Evolutionary conservation across 2,888 invertebrate genomes (phyloP).

Genomic region (Laspeyria flexula): DNA sequence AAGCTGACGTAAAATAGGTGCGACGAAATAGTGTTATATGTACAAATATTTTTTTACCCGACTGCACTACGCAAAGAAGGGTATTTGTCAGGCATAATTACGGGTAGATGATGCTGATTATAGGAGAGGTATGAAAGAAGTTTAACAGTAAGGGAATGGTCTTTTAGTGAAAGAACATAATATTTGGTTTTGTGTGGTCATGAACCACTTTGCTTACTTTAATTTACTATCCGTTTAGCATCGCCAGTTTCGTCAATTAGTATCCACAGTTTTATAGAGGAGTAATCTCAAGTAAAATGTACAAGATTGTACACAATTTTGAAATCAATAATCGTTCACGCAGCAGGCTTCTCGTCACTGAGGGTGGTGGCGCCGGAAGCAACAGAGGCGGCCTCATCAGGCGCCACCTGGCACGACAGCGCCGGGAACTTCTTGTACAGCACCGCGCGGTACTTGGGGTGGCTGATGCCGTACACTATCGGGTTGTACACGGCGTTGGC

Average conservation of each 20-base stretch:
- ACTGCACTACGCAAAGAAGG: too few relatives aligned
- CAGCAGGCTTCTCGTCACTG: conserved; percentile 88
- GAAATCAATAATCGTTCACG: conserved; percentile 71
- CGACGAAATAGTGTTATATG: too few relatives aligned
- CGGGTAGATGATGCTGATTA: too few relatives aligned
- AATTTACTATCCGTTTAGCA: neutral
- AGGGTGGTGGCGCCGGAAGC: conserved; percentile 89
- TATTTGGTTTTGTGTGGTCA: neutral
- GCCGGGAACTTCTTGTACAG: conserved; percentile 92
- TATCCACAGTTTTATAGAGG: too few relatives aligned
- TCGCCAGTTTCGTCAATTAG: neutral
- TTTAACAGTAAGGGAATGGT: too few relatives aligned
- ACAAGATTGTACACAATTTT: too few relatives aligned
- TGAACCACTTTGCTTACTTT: neutral
- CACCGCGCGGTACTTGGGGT: conserved; percentile 92
- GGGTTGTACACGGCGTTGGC: conserved; percentile 96
- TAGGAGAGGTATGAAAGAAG: too few relatives aligned
- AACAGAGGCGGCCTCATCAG: conserved; percentile 87
- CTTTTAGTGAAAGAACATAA: too few relatives aligned
- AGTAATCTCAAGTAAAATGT: too few relatives aligned
- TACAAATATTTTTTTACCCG: too few relatives aligned
- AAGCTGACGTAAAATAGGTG: too few relatives aligned
- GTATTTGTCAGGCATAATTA: too few relatives aligned
- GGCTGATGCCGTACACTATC: conserved; percentile 95
- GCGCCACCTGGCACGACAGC: conserved; percentile 87